Evolutionary conservation across 2,113 vertebrate genomes (phyloP).

Genomic region (Pseudorectes ferrugineus): DNA sequence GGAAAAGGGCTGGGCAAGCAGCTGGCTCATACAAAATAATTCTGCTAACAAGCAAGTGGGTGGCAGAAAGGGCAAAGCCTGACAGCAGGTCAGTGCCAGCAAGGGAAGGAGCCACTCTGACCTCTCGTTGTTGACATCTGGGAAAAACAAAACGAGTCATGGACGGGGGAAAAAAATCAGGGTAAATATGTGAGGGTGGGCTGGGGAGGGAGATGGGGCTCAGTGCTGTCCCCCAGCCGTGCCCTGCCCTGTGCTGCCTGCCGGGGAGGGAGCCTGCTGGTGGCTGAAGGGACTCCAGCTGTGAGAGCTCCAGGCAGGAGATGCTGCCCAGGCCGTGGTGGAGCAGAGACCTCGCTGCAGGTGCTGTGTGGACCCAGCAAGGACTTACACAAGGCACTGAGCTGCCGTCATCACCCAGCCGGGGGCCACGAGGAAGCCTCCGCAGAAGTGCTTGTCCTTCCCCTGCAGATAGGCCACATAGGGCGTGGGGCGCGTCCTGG

Average conservation of each 20-base stretch:
- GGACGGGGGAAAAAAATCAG: neutral
- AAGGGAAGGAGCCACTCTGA: neutral
- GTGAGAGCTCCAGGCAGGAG: accelerated
- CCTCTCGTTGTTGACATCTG: neutral
- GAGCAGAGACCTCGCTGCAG: accelerated
- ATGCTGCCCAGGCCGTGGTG: accelerated
- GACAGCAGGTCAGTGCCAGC: neutral
- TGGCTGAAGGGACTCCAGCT: accelerated
- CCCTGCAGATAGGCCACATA: constrained; percentile 15
- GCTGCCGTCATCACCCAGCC: constrained; percentile 59
- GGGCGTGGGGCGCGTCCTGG: neutral
- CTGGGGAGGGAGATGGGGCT: neutral
- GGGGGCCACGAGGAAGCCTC: constrained; percentile 23
- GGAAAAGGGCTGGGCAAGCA: neutral
- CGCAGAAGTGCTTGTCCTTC: neutral
- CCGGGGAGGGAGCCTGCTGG: accelerated
- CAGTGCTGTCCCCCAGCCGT: neutral
- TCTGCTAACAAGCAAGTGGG: neutral
- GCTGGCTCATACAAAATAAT: neutral
- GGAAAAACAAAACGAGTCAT: neutral
- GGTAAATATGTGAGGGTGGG: neutral
- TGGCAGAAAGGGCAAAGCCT: neutral
- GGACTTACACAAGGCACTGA: constrained; percentile 35
- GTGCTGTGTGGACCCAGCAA: accelerated
- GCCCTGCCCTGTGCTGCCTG: neutral